phyloP scores from a whole-genome alignment of 23 tunicate genomes.

The Ciona savignyi region DNA sequence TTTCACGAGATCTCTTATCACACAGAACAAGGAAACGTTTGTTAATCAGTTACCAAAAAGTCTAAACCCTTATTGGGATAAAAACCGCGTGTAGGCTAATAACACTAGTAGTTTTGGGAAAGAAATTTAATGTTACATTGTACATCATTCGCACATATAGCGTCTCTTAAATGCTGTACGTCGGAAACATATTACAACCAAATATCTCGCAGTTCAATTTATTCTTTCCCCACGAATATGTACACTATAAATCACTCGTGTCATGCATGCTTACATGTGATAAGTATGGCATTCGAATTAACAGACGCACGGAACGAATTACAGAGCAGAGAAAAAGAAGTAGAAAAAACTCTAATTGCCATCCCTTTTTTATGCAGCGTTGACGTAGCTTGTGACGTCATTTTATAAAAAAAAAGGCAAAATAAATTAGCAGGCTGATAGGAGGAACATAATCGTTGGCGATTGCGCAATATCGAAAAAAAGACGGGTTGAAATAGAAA shows the following conservation, averaged over 20 bases:
- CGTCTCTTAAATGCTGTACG: too few relatives aligned
- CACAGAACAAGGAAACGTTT: background rate
- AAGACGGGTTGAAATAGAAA: background rate
- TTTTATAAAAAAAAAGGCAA: background rate
- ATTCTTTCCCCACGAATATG: background rate
- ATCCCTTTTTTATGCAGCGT: background rate
- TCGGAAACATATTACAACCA: background rate
- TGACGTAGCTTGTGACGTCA: background rate
- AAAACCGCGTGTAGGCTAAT: too few relatives aligned
- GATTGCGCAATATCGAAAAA: background rate
- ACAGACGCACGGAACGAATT: background rate
- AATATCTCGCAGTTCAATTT: constrained; percentile 9
- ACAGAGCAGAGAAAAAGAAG: background rate
- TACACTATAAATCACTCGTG: background rate
- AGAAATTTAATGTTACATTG: too few relatives aligned
- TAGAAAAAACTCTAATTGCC: background rate
- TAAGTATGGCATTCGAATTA: background rate
- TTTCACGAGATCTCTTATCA: too few relatives aligned
- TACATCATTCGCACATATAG: too few relatives aligned
- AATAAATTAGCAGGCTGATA: background rate
- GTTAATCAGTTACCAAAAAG: too few relatives aligned
- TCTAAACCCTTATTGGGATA: too few relatives aligned
- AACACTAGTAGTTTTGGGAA: too few relatives aligned
- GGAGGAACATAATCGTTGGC: background rate
- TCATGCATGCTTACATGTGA: background rate